phyloP scores from a whole-genome alignment of 2,113 vertebrate species.

The Perca fluviatilis region DNA sequence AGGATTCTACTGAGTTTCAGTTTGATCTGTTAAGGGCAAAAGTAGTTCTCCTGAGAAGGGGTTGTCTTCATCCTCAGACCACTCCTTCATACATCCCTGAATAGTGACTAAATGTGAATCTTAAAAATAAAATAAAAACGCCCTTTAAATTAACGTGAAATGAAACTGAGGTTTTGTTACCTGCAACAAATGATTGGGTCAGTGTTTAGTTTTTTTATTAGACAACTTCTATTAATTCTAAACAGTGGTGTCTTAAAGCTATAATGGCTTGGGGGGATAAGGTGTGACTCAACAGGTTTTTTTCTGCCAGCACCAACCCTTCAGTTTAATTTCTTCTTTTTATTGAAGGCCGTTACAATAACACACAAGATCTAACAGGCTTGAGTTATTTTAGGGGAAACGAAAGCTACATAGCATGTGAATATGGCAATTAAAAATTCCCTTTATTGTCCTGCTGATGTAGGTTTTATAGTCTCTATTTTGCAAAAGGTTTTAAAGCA shows the following conservation, averaged over 20 bases:
- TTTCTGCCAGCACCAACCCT: neutral
- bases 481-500: neutral
- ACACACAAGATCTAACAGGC: neutral
- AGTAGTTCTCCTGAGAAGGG: neutral
- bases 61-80: neutral
- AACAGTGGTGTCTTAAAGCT: too few relatives aligned
- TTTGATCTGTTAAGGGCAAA: neutral
- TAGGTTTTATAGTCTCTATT: too few relatives aligned
- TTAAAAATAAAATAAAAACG: neutral
- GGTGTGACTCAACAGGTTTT: too few relatives aligned
- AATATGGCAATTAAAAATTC: too few relatives aligned
- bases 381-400: neutral
- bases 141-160: too few relatives aligned
- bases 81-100: conserved; percentile 13
- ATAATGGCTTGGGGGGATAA: too few relatives aligned
- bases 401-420: neutral
- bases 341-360: too few relatives aligned
- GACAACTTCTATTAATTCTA: too few relatives aligned
- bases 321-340: neutral
- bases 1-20: neutral
- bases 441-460: too few relatives aligned
- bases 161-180: too few relatives aligned
- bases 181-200: too few relatives aligned
- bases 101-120: neutral
- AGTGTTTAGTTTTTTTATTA: too few relatives aligned